phyloP scores from a whole-genome alignment of 2,797 vertebrate genomes.

The Sebastes hubbsi region DNA sequence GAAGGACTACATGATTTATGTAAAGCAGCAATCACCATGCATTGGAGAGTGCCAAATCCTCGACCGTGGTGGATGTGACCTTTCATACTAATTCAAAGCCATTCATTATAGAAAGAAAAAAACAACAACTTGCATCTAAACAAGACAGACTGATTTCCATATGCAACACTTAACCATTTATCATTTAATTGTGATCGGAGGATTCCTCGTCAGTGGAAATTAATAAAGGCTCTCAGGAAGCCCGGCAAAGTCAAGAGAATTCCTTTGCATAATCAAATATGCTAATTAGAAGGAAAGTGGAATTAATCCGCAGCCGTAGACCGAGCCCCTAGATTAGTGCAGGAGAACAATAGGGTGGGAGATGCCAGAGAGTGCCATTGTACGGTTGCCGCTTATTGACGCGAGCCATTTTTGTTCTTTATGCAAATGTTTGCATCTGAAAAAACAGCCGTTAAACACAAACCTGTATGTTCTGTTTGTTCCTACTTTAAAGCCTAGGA shows the following conservation, averaged over 20 bases:
- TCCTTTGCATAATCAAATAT: conserved; percentile 78
- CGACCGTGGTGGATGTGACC: conserved; percentile 58
- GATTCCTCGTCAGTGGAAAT: conserved; percentile 59
- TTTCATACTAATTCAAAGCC: conserved; percentile 64
- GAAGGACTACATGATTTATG: conserved; percentile 69
- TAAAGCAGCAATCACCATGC: conserved; percentile 70
- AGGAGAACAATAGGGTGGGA: conserved; percentile 59
- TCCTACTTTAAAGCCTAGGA: not conserved
- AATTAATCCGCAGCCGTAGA: conserved; percentile 48
- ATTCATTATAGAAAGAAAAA: conserved; percentile 48
- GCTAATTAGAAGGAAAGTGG: conserved; percentile 56
- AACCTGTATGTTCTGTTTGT: not conserved
- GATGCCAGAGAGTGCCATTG: conserved; percentile 43
- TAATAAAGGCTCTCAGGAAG: conserved; percentile 68
- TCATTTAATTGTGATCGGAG: conserved; percentile 74
- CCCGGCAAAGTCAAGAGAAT: conserved; percentile 70
- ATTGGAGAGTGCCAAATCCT: conserved; percentile 46
- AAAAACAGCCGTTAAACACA: not conserved
- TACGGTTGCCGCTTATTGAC: conserved; percentile 35
- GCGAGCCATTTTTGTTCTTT: conserved; percentile 37
- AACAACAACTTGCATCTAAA: conserved; percentile 49
- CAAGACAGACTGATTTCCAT: conserved; percentile 64
- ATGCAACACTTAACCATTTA: conserved; percentile 70
- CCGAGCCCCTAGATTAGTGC: conserved; percentile 50
- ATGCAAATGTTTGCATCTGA: conserved; percentile 36